Conservation (phyloP, 2,113 vertebrate species). For the Alosa alosa region DNA sequence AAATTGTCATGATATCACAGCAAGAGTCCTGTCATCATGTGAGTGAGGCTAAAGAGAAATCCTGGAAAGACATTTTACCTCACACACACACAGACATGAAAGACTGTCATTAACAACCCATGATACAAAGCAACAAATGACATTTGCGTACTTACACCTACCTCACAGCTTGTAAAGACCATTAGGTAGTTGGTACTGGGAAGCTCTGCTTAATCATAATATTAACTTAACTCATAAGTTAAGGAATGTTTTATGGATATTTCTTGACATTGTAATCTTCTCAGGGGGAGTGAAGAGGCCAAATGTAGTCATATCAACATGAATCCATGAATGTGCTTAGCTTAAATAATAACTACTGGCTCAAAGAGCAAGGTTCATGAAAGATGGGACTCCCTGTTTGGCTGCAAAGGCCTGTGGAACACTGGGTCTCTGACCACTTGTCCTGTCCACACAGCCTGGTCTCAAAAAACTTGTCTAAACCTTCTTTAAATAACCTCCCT, state of each 20-base stretch:
- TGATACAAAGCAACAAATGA: not conserved
- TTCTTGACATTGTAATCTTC: not conserved
- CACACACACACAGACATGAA: not conserved
- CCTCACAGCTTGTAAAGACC: not conserved
- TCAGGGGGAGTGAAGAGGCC: no score
- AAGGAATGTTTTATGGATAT: not conserved
- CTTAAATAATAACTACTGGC: not conserved
- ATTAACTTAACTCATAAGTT: not conserved
- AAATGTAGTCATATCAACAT: not conserved
- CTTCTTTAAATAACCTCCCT: no score
- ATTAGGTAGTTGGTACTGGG: no score
- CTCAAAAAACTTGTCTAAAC: no score
- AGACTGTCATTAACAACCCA: not conserved
- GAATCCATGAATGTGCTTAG: not conserved
- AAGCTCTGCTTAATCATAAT: no score
- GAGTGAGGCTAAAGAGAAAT: not conserved
- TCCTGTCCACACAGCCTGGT: no score
- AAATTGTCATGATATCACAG: not conserved
- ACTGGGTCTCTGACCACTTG: not conserved
- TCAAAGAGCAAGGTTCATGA: not conserved
- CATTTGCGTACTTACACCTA: not conserved
- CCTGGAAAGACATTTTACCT: not conserved
- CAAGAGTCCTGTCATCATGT: not conserved
- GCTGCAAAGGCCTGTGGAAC: not conserved
- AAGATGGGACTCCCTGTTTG: not conserved